phyloP scores from a whole-genome alignment of 2,113 vertebrate species.

The Procavia capensis region DNA sequence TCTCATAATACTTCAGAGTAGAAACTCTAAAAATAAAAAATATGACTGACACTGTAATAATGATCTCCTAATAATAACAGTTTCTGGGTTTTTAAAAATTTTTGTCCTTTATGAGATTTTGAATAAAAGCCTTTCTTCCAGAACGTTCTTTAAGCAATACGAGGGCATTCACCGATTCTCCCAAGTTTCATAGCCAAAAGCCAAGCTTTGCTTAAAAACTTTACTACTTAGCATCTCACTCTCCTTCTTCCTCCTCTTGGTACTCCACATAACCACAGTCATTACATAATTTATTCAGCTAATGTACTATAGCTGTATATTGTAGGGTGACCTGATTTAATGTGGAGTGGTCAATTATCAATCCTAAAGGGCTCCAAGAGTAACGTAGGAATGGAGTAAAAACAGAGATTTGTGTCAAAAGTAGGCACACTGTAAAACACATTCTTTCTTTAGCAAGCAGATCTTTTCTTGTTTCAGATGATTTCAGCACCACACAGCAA shows the following conservation, averaged over 20 bases:
- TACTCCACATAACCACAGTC: neutral
- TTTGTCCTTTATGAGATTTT: neutral
- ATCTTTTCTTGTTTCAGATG: neutral
- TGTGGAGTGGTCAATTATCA: neutral
- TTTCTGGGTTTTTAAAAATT: neutral
- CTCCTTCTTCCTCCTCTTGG: neutral
- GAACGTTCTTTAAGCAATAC: neutral
- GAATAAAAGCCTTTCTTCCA: neutral
- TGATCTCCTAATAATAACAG: neutral
- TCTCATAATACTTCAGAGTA: neutral
- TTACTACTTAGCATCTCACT: neutral
- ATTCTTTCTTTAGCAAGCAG: neutral
- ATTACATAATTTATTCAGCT: neutral
- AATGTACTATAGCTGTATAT: neutral
- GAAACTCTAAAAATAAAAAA: neutral
- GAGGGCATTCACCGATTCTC: neutral
- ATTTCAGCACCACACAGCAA: neutral
- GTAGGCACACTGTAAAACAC: neutral
- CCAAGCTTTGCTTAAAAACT: neutral
- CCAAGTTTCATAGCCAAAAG: neutral
- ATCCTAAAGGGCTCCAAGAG: neutral
- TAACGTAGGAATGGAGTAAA: neutral
- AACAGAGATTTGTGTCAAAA: neutral
- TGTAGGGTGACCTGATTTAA: neutral
- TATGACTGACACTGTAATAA: neutral